Conservation (phyloP, 2,113 vertebrate species). For the Hylia prasina region DNA sequence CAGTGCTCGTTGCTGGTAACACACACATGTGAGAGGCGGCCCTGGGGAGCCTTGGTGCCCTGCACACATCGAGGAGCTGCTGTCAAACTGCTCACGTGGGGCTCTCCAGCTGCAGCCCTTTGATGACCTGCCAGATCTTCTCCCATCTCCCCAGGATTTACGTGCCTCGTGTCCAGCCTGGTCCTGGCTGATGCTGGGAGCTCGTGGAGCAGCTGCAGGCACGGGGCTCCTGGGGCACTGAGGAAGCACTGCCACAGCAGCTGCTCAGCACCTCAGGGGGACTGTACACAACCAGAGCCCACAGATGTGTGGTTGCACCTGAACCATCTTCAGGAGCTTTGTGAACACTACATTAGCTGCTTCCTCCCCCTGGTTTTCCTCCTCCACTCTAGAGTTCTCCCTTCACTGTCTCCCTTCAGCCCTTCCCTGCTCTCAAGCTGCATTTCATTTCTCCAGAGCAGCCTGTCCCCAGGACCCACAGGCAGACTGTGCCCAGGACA, state of each 20-base stretch:
- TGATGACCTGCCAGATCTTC: background rate
- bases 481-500: background rate
- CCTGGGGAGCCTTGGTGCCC: rapidly evolving
- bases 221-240: background rate
- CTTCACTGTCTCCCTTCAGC: background rate
- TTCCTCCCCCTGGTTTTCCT: background rate
- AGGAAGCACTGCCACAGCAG: background rate
- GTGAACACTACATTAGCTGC: background rate
- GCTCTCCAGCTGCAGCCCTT: background rate
- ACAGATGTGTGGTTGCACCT: background rate
- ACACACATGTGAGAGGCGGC: rapidly evolving
- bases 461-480: background rate
- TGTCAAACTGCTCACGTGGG: background rate
- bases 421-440: background rate
- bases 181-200: background rate
- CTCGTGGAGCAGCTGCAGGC: background rate
- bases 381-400: background rate
- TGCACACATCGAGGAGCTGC: rapidly evolving
- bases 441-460: background rate
- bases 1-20: background rate
- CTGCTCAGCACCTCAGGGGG: background rate
- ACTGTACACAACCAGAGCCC: rapidly evolving
- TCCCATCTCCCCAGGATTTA: background rate
- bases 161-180: background rate
- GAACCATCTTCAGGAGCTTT: background rate